Conservation (phyloP, 2,113 vertebrate genomes). For the Bos taurus region DNA sequence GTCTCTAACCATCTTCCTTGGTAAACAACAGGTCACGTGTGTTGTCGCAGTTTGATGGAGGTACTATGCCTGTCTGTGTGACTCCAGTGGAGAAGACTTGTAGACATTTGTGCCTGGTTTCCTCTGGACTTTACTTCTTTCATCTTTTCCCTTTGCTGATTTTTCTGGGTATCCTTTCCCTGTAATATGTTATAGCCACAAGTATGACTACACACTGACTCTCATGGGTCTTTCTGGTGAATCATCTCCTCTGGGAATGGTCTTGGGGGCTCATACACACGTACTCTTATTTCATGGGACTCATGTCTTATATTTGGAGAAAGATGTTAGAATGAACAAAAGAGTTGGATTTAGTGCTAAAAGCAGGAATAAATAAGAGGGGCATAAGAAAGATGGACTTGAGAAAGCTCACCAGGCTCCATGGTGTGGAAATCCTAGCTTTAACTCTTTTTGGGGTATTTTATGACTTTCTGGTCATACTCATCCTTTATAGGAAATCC, state of each 20-base stretch:
- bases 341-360: background rate
- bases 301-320: background rate
- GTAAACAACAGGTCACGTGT: rapidly evolving
- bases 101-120: background rate
- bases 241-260: background rate
- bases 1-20: background rate
- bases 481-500: background rate
- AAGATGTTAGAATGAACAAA: background rate
- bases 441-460: background rate
- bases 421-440: rapidly evolving
- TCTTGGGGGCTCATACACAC: background rate
- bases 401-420: background rate
- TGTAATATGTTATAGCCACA: background rate
- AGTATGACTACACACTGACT: background rate
- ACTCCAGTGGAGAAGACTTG: background rate
- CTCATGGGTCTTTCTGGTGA: background rate
- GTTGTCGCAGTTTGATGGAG: rapidly evolving
- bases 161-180: background rate
- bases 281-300: background rate
- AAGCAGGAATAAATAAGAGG: background rate
- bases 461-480: background rate
- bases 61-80: rapidly evolving
- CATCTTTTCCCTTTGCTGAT: background rate
- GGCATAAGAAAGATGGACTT: background rate
- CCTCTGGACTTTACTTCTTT: background rate